phyloP scores from a whole-genome alignment of 2,888 invertebrate species.

The Limnephilus rhombicus region DNA sequence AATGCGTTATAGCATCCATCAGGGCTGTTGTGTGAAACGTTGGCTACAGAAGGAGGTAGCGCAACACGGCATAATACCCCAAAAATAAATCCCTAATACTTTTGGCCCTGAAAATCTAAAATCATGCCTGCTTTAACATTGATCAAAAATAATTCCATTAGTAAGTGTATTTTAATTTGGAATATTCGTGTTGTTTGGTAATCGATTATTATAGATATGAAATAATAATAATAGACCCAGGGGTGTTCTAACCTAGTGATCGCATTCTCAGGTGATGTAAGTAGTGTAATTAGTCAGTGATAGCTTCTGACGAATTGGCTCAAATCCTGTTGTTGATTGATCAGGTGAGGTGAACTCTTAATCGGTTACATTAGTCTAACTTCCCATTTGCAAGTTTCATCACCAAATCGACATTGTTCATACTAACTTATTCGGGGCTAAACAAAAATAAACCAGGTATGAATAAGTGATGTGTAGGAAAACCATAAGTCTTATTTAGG shows the following conservation, averaged over 20 bases:
- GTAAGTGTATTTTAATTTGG: background rate
- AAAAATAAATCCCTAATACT: too few relatives aligned
- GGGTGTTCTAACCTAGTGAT: constrained; percentile 41
- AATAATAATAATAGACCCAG: constrained; percentile 19
- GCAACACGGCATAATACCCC: too few relatives aligned
- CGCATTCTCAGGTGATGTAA: constrained; percentile 42
- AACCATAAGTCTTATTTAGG: background rate
- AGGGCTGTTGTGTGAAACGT: too few relatives aligned
- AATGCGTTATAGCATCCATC: background rate
- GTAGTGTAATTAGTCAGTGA: constrained; percentile 45
- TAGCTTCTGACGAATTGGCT: constrained; percentile 60
- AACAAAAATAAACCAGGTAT: background rate
- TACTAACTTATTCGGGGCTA: background rate
- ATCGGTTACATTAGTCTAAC: constrained; percentile 3
- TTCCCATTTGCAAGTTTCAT: background rate
- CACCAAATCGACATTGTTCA: background rate
- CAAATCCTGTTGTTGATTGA: constrained; percentile 27
- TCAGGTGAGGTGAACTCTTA: background rate
- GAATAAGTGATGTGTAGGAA: background rate
- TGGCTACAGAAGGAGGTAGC: too few relatives aligned
- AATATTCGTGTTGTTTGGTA: background rate
- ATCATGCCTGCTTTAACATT: background rate
- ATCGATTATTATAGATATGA: too few relatives aligned
- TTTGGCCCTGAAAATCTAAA: too few relatives aligned
- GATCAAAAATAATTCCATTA: background rate